Evolutionary conservation across 2,888 invertebrate species (phyloP), one percentile per base, ranked within the genome.

Genomic region (Griposia aprilina): DNA sequence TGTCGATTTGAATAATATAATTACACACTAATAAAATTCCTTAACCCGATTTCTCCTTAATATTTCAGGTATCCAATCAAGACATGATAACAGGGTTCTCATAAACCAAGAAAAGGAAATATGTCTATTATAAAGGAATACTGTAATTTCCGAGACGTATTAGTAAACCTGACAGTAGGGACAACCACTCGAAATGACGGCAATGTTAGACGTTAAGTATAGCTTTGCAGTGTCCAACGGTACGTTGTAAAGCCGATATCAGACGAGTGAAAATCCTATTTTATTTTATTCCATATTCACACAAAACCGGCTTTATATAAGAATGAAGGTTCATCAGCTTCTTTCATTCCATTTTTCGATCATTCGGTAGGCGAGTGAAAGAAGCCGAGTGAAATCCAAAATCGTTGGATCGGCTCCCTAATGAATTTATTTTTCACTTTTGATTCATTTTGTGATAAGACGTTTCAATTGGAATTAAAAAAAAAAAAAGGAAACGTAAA

Each of bases 121-220:
- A 66, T 60, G 68, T 80, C 55, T 26, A 50, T 26, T 77, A 63
- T 41, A 70, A 57, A 67, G 63, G 45, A 36, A 76, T 68, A 72
- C 83, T 82, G 76, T 86, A 84, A 85, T 85, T 88, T 89, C 55
- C 60, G n/a, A 17, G 76, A 71, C 60, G 65, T 83, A 81, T 89
- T 86, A 74, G 80, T 83, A 82, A 88, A 81, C 70, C 63, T 68
- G 67, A 74, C 72, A 77, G 68, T 72, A 66, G 45, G 59, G 45
- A 70, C 59, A 36, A 65, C 30, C 62, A 67, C 52, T 55, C 20
- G 6, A 20, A 62, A 30, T 55, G 67, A 68, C n/a, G 15, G 66
- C 74, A 59, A 20, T 76, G 80, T 80, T 71, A 74, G 80, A 70
- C 74, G 70, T 50, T 89, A 89, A 89, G 71, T 84, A 88, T 79